These are phyloP conservation scores for Mungos mungo DNA, from an alignment of 2,113 vertebrate species.

Conservation along the genomic window DNA sequence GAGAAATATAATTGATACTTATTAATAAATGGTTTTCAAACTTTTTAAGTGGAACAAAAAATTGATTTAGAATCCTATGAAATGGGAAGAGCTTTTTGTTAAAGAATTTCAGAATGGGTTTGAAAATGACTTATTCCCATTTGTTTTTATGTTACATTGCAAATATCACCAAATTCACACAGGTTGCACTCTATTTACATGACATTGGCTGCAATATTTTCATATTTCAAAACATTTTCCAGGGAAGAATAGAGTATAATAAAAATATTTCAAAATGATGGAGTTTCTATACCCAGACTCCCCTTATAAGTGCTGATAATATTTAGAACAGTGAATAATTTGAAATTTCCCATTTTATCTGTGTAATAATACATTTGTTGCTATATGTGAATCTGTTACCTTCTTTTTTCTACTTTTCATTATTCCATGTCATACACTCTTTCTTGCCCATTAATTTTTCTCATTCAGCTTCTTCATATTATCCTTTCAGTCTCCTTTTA, in stretches of 20 bases:
- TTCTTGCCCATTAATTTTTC: neutral
- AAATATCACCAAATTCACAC: neutral
- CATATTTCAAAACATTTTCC: neutral
- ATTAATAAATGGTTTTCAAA: neutral
- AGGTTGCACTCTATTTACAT: neutral
- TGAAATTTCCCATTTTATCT: constrained; percentile 9
- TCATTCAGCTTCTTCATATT: neutral
- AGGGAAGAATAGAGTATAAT: neutral
- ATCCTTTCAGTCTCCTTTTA: neutral
- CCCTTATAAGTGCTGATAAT: neutral
- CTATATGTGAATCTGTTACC: neutral
- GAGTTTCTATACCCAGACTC: neutral
- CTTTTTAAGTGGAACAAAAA: neutral
- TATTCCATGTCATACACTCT: neutral
- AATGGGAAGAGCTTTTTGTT: neutral
- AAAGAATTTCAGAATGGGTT: neutral
- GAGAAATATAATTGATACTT: neutral
- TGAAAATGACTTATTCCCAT: neutral
- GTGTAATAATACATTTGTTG: neutral
- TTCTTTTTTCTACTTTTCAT: neutral
- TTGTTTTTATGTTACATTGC: neutral
- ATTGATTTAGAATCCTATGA: neutral
- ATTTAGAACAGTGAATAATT: neutral
- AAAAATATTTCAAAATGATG: neutral
- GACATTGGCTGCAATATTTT: neutral